These are phyloP conservation scores for Reinhardtius hippoglossoides DNA, from an alignment of 2,113 vertebrate species.

Conservation along the genomic window DNA sequence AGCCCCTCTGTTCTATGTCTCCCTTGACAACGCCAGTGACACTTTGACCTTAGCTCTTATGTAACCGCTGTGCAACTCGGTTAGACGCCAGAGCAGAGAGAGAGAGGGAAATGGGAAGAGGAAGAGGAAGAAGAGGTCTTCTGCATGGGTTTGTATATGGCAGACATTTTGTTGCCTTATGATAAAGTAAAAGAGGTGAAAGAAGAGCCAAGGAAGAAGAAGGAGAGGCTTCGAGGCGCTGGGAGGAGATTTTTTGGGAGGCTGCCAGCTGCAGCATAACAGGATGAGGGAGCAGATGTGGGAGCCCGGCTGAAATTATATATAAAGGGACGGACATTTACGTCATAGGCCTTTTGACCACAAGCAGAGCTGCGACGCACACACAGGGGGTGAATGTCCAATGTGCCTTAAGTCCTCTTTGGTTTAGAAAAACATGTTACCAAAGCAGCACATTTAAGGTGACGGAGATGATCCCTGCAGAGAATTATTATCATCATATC, in stretches of 20 bases:
- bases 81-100: conserved; percentile 5
- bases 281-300: conserved; percentile 60
- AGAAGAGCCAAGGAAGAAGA: conserved; percentile 37
- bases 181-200: conserved; percentile 51
- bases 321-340: conserved; percentile 54
- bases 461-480: background rate
- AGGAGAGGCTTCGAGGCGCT: conserved; percentile 22
- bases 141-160: conserved; percentile 33
- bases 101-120: background rate
- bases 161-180: conserved; percentile 75
- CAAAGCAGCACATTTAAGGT: background rate
- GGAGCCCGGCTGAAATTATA: conserved; percentile 30
- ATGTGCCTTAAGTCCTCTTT: background rate
- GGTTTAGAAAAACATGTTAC: background rate
- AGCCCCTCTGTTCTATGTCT: conserved; percentile 70
- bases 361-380: conserved; percentile 1
- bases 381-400: background rate
- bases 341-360: conserved; percentile 37
- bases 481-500: background rate
- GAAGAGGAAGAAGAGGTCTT: conserved; percentile 9
- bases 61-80: conserved; percentile 54
- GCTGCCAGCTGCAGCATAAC: conserved; percentile 62
- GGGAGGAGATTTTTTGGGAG: conserved; percentile 32
- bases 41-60: conserved; percentile 79
- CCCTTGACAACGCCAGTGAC: conserved; percentile 76